A percentile compares a stretch with the other conserved stretches of the same genome.
Conservation (phyloP, 2,113 vertebrate species). For the Calidris pygmaea region DNA sequence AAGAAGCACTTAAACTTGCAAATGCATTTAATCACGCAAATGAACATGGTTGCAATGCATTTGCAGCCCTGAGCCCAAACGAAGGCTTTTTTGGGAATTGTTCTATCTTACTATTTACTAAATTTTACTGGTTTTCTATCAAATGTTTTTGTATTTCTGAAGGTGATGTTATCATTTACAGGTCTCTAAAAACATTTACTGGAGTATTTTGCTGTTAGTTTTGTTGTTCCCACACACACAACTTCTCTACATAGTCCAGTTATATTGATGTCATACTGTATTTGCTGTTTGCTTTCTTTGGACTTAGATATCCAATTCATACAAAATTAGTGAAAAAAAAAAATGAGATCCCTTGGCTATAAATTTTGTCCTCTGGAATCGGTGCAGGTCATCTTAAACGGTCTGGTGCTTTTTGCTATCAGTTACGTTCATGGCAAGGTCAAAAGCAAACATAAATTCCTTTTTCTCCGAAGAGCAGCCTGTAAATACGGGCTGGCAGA, state of each 20-base stretch:
- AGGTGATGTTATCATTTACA: not conserved
- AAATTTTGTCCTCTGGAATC: not conserved
- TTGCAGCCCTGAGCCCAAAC: not conserved
- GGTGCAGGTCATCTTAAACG: not conserved
- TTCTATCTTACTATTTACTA: not conserved
- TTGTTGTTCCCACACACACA: not conserved
- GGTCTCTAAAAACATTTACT: not conserved
- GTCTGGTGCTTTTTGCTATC: not conserved
- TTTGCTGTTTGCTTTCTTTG: not conserved
- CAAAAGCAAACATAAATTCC: slow-evolving; percentile 22
- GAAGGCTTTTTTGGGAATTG: not conserved
- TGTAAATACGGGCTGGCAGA: not conserved
- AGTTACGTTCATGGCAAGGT: not conserved
- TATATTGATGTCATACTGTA: not conserved
- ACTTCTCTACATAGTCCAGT: not conserved
- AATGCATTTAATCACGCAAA: not conserved
- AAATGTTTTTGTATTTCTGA: not conserved
- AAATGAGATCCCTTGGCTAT: not conserved
- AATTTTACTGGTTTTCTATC: not conserved
- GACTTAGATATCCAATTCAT: not conserved
- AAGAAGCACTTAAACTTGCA: not conserved
- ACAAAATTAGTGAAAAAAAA: not conserved
- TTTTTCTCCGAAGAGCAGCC: not conserved
- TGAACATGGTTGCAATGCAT: not conserved
- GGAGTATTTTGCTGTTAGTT: not conserved